These are phyloP conservation scores for Ormyrus nitidulus DNA, from an alignment of 2,888 invertebrate species.

Conservation along the genomic window DNA sequence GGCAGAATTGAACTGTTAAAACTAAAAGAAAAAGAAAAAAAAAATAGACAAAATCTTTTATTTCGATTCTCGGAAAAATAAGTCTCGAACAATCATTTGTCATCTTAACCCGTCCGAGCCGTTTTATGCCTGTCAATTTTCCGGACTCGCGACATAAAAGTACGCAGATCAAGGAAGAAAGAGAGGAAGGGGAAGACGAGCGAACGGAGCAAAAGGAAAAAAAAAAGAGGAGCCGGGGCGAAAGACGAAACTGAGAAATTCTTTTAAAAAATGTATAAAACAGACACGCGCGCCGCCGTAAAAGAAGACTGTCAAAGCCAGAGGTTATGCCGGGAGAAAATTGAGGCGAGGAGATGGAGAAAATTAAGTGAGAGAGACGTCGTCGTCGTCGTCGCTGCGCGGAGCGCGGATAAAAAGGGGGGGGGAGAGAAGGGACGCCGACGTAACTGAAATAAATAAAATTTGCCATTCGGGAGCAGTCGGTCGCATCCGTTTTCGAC, in stretches of 20 bases:
- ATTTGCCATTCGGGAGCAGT: slow-evolving; percentile 44
- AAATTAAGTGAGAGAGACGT: slow-evolving; percentile 34
- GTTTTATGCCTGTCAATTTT: slow-evolving; percentile 38
- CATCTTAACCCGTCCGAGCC: neutral
- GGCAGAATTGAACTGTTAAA: too few relatives aligned
- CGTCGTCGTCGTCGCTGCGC: too few relatives aligned
- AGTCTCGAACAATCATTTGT: neutral
- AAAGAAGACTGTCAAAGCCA: slow-evolving; percentile 53
- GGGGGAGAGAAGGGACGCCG: neutral
- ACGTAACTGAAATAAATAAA: slow-evolving; percentile 51
- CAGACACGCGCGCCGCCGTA: slow-evolving; percentile 33
- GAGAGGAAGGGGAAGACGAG: neutral
- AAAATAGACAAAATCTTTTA: neutral
- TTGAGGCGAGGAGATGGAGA: slow-evolving; percentile 38
- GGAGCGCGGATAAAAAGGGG: slow-evolving; percentile 2
- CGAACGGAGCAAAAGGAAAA: neutral
- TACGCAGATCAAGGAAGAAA: neutral
- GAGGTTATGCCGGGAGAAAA: slow-evolving; percentile 46
- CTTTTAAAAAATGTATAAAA: slow-evolving; percentile 49
- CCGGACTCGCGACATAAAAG: slow-evolving; percentile 1
- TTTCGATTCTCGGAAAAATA: slow-evolving; percentile 9
- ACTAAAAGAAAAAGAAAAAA: too few relatives aligned
- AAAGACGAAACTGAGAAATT: slow-evolving; percentile 53
- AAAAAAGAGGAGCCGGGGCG: neutral
- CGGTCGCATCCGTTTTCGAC: slow-evolving; percentile 37